Percentiles rank a stretch among this genome's conserved stretches.
Conservation (phyloP, 35 echinoderm and acorn worm genomes). For the Apostichopus californicus region DNA sequence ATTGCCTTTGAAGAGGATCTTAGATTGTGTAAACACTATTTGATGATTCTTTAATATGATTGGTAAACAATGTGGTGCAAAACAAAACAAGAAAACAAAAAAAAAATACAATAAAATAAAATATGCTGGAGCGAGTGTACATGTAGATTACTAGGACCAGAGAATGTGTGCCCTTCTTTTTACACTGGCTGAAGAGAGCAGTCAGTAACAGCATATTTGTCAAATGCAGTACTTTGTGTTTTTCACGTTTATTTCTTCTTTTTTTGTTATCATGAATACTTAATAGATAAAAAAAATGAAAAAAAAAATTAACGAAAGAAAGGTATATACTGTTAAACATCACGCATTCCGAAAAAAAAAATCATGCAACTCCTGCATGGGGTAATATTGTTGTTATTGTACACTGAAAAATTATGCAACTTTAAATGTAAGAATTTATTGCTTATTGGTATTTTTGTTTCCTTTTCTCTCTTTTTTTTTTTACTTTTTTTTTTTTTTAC, state of each 20-base stretch:
- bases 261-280: conserved; percentile 58
- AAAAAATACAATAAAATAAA: not conserved
- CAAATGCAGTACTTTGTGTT: conserved; percentile 61
- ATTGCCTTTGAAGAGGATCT: conserved; percentile 61
- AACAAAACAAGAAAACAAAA: not conserved
- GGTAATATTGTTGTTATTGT: conserved; percentile 53
- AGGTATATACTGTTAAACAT: conserved; percentile 57
- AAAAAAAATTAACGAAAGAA: conserved; percentile 19
- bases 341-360: conserved; percentile 53
- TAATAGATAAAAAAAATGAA: not conserved
- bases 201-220: conserved; percentile 53
- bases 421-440: conserved; percentile 59
- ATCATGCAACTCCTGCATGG: conserved; percentile 63
- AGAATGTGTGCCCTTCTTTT: conserved; percentile 60
- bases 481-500: not conserved
- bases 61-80: conserved; percentile 58
- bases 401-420: conserved; percentile 62
- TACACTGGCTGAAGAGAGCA: conserved; percentile 29
- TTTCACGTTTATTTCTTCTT: conserved; percentile 3
- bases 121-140: conserved; percentile 51
- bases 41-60: conserved; percentile 56
- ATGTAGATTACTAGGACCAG: conserved; percentile 51
- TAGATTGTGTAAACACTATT: conserved; percentile 56
- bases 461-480: conserved; percentile 2
- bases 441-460: conserved; percentile 48